phyloP scores from a whole-genome alignment of 1,140 invertebrate genomes.

The Phymastichus coffea region DNA sequence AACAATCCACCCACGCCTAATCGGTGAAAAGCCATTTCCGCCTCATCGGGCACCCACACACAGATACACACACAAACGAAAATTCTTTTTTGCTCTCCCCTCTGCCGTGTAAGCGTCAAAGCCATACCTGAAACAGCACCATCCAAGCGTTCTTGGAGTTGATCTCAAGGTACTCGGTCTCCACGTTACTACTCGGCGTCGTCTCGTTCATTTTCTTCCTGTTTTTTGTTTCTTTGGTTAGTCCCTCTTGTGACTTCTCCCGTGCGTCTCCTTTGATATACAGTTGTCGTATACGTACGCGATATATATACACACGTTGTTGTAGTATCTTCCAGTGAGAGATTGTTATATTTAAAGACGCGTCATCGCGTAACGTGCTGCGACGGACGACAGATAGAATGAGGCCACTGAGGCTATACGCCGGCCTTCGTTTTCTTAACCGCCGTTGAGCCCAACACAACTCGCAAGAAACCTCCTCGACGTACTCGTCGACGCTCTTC shows the following conservation, averaged over 20 bases:
- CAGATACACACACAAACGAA: not conserved
- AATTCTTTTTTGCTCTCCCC: not conserved
- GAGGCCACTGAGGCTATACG: no score
- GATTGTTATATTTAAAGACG: no score
- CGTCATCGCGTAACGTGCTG: no score
- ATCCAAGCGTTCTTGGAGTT: slow-evolving; percentile 65
- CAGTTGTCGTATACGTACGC: not conserved
- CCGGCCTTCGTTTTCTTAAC: no score
- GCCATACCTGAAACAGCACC: slow-evolving; percentile 66
- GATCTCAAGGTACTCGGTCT: slow-evolving; percentile 69
- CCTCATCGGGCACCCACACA: not conserved
- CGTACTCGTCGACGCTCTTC: no score
- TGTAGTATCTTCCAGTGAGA: not conserved
- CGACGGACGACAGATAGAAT: no score
- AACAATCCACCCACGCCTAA: no score
- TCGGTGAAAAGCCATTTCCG: no score
- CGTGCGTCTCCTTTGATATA: not conserved
- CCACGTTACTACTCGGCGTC: slow-evolving; percentile 58
- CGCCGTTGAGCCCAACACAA: no score
- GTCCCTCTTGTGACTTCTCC: not conserved
- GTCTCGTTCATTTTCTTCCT: slow-evolving; percentile 28
- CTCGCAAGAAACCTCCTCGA: no score
- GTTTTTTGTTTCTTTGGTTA: slow-evolving; percentile 5
- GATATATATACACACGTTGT: not conserved
- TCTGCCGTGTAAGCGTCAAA: not conserved